phyloP scores from a whole-genome alignment of 2,113 vertebrate species.

The Poeciliopsis occidentalis region DNA sequence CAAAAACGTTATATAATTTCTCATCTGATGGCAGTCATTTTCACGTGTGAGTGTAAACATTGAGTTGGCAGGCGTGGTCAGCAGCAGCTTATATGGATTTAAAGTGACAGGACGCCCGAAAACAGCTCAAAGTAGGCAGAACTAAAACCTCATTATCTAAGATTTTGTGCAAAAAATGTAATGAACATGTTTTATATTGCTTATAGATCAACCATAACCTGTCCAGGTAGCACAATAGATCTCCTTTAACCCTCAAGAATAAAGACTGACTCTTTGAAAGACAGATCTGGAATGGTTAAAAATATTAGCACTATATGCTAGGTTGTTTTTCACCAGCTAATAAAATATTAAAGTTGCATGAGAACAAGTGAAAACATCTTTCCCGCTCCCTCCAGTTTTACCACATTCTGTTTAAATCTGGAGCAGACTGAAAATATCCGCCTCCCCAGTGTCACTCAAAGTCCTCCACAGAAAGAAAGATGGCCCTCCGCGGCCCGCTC shows the following conservation, averaged over 20 bases:
- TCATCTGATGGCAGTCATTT: too few relatives aligned
- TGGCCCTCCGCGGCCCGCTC: neutral
- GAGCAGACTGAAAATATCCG: constrained; percentile 16
- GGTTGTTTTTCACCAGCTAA: neutral
- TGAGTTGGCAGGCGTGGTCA: too few relatives aligned
- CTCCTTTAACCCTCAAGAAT: neutral
- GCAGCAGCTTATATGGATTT: too few relatives aligned
- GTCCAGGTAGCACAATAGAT: too few relatives aligned
- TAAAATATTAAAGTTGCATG: constrained; percentile 9
- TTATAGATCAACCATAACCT: too few relatives aligned
- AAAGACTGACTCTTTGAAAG: neutral
- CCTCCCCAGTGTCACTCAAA: constrained; percentile 1
- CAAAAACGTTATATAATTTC: too few relatives aligned
- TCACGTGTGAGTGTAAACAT: too few relatives aligned
- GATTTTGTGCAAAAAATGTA: too few relatives aligned
- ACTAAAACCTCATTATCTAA: too few relatives aligned
- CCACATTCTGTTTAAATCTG: neutral
- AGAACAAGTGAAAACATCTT: constrained; percentile 10
- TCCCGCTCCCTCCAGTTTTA: neutral
- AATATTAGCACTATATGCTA: neutral
- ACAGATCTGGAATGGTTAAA: neutral
- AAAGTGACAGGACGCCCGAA: too few relatives aligned
- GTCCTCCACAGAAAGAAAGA: constrained; percentile 1
- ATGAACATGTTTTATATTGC: too few relatives aligned
- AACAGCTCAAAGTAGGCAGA: too few relatives aligned